phyloP scores from a whole-genome alignment of 2,888 invertebrate genomes.

The Tachystola acroxantha region DNA sequence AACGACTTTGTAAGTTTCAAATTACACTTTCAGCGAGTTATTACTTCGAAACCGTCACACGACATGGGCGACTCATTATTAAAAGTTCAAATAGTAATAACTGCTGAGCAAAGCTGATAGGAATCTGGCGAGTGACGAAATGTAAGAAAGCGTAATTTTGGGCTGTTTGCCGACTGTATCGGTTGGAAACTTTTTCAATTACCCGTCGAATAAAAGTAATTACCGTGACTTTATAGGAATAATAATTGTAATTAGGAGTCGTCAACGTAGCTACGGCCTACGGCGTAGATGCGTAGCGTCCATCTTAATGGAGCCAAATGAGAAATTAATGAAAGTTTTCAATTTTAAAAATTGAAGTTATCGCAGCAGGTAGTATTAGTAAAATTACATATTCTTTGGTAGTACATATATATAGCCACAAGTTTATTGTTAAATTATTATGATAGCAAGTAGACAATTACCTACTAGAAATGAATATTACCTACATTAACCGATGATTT shows the following conservation, averaged over 20 bases:
- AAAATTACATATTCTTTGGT: too few species aligned
- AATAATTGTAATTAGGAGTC: constrained; percentile 42
- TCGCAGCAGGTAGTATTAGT: too few species aligned
- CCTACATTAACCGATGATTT: too few species aligned
- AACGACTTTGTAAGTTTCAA: constrained; percentile 52
- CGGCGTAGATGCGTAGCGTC: background rate
- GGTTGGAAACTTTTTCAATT: constrained; percentile 74
- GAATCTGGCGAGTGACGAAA: constrained; percentile 49
- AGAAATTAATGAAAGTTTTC: constrained; percentile 32
- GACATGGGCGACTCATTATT: constrained; percentile 48
- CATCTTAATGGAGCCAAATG: constrained; percentile 29
- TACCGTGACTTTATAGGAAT: constrained; percentile 41
- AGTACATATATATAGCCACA: too few species aligned
- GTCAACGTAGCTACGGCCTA: constrained; percentile 10
- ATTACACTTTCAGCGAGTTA: constrained; percentile 38
- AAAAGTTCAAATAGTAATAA: constrained; percentile 69
- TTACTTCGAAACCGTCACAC: constrained; percentile 31
- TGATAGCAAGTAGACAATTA: too few species aligned
- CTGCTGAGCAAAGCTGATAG: constrained; percentile 58
- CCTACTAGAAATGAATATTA: too few species aligned
- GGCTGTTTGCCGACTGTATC: constrained; percentile 53
- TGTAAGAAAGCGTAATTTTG: constrained; percentile 63
- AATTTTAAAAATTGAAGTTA: background rate
- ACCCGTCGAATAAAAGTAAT: constrained; percentile 44
- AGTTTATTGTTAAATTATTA: too few species aligned